Evolutionary conservation across 2,797 vertebrate genomes (phyloP).

Genomic region (Meriones psammophilus): DNA sequence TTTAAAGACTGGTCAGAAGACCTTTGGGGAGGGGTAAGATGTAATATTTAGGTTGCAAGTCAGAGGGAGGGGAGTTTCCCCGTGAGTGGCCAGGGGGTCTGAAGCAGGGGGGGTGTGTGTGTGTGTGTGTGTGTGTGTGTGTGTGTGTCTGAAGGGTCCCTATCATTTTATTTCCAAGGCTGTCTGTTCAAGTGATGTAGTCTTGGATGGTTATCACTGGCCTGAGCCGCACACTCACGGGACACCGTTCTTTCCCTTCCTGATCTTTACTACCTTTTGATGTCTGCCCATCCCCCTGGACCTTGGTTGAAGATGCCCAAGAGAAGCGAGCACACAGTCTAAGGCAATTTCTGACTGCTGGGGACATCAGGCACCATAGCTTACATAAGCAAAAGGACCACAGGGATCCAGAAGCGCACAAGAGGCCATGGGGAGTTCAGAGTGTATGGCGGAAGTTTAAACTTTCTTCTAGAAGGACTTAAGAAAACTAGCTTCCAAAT

Average conservation of each 20-base stretch:
- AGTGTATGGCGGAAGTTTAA: not conserved
- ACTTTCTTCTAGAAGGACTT: not conserved
- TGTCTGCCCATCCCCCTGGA: not conserved
- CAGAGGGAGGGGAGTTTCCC: not conserved
- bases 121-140: not conserved
- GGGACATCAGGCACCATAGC: not conserved
- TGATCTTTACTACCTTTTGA: not conserved
- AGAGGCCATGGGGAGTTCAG: not conserved
- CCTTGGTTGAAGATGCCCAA: not conserved
- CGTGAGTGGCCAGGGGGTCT: not conserved
- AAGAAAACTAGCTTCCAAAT: not conserved
- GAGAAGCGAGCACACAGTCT: not conserved
- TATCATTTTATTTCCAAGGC: not conserved
- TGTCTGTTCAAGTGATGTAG: not conserved
- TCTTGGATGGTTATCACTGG: not conserved
- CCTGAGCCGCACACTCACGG: not conserved
- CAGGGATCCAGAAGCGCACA: too few relatives aligned
- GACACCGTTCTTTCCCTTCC: not conserved
- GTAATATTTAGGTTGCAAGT: not conserved
- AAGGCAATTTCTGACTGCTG: not conserved
- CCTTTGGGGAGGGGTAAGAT: not conserved
- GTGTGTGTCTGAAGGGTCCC: not conserved
- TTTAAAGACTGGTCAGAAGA: not conserved
- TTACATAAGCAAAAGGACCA: not conserved
- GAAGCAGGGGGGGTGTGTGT: not conserved